These are phyloP conservation scores for Apocrypta bakeri DNA, from an alignment of 1,140 invertebrate genomes.

Conservation along the genomic window DNA sequence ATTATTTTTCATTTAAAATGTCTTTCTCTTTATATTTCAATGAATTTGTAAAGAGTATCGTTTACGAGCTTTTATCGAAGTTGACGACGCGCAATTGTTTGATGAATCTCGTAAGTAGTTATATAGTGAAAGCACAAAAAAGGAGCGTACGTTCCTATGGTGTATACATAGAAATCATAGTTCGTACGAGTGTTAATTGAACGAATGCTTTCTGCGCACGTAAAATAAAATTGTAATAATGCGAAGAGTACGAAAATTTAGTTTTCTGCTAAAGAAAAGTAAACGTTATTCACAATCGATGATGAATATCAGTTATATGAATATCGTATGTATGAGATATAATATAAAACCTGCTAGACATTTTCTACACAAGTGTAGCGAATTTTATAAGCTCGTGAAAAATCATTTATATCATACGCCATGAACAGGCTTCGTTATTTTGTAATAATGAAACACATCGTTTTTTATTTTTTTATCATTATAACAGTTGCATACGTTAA, in stretches of 20 bases:
- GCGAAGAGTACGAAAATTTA: background rate
- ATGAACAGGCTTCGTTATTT: conserved; percentile 17
- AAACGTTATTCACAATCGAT: conserved; percentile 1
- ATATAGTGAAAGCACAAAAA: background rate
- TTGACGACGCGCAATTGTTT: conserved; percentile 15
- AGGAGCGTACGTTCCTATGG: conserved; percentile 16
- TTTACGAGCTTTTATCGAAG: background rate
- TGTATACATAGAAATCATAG: conserved; percentile 10
- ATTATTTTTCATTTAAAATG: background rate
- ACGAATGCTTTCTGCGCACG: background rate
- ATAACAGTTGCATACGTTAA: conserved; percentile 11
- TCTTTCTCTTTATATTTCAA: conserved; percentile 12
- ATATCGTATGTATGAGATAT: background rate
- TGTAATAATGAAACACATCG: conserved; percentile 19
- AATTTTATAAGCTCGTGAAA: conserved; percentile 21
- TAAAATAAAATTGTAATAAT: background rate
- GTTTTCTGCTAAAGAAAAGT: conserved; percentile 7
- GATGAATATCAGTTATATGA: background rate
- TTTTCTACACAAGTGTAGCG: conserved; percentile 32
- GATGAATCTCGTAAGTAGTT: conserved; percentile 7
- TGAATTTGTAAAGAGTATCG: conserved; percentile 1
- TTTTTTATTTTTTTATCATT: conserved; percentile 44
- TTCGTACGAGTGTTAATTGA: conserved; percentile 20
- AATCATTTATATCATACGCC: conserved; percentile 5
- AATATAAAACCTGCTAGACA: conserved; percentile 10